Conservation (phyloP, 2,113 vertebrate species). For the Uria aalge region DNA sequence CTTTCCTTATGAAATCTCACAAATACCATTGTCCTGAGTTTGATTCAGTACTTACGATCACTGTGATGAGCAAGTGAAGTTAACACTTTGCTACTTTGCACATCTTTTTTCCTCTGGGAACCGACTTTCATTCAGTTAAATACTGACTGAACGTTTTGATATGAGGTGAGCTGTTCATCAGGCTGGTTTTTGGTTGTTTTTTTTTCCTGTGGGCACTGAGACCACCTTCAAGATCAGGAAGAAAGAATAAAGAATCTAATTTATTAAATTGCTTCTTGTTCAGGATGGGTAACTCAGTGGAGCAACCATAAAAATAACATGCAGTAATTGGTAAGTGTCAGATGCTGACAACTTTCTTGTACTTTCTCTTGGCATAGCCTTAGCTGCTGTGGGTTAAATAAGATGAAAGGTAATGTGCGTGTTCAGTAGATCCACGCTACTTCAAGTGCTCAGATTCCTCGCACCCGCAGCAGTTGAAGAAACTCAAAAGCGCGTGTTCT, state of each 20-base stretch:
- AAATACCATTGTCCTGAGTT: neutral
- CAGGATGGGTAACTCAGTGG: neutral
- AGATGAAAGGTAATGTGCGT: neutral
- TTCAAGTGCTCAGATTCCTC: neutral
- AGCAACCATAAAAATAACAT: neutral
- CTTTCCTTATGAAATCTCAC: neutral
- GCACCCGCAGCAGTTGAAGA: neutral
- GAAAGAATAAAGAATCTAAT: neutral
- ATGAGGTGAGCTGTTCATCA: neutral
- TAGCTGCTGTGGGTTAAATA: neutral
- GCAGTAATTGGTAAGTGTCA: neutral
- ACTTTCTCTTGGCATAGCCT: neutral
- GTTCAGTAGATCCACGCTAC: neutral
- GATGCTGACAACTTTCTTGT: neutral
- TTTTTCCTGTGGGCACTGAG: neutral
- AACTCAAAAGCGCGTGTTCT: accelerated
- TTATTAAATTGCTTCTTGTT: neutral
- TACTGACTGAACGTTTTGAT: neutral
- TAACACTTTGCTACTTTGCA: neutral
- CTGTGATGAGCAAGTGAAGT: neutral
- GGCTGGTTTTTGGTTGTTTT: neutral
- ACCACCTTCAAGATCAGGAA: neutral
- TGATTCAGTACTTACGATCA: neutral
- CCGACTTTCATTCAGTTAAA: neutral
- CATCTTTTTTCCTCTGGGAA: neutral